A percentile compares a stretch with the other conserved stretches of the same genome.
Conservation (phyloP, 2,797 vertebrate species). For the Gymnocypris eckloni region DNA sequence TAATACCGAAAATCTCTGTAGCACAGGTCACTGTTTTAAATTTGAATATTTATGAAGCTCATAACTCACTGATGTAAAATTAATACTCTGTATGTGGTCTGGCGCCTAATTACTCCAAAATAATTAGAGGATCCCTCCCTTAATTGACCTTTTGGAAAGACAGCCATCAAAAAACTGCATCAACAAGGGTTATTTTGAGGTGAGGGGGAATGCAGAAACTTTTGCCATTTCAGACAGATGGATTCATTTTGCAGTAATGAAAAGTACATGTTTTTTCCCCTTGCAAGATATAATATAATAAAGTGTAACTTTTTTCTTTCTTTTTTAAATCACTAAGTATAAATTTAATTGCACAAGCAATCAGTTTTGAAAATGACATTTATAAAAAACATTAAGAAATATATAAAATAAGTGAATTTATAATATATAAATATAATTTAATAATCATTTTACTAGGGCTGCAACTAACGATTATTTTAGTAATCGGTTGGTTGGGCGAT, state of each 20-base stretch:
- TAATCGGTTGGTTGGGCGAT: no score
- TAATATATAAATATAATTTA: no score
- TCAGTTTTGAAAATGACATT: no score
- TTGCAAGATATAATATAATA: not conserved
- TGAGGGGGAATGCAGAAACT: not conserved
- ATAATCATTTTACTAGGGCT: no score
- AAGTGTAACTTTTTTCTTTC: no score
- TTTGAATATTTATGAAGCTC: conserved; percentile 20
- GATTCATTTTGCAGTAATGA: not conserved
- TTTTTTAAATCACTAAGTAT: no score
- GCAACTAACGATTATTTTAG: no score
- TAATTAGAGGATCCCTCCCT: conserved; percentile 47
- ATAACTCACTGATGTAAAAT: conserved; percentile 34
- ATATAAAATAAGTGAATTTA: no score
- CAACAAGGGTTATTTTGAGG: not conserved
- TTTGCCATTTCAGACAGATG: not conserved
- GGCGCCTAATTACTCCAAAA: conserved; percentile 46
- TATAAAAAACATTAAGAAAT: no score
- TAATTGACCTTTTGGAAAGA: conserved; percentile 48
- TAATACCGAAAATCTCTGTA: not conserved
- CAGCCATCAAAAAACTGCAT: conserved; percentile 20
- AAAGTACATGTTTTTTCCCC: not conserved
- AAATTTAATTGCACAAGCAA: not conserved
- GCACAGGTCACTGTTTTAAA: conserved; percentile 27
- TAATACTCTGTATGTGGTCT: conserved; percentile 34